These are phyloP conservation scores for Lasioglossum oenotherae DNA, from an alignment of 2,888 invertebrate genomes.

Conservation along the genomic window DNA sequence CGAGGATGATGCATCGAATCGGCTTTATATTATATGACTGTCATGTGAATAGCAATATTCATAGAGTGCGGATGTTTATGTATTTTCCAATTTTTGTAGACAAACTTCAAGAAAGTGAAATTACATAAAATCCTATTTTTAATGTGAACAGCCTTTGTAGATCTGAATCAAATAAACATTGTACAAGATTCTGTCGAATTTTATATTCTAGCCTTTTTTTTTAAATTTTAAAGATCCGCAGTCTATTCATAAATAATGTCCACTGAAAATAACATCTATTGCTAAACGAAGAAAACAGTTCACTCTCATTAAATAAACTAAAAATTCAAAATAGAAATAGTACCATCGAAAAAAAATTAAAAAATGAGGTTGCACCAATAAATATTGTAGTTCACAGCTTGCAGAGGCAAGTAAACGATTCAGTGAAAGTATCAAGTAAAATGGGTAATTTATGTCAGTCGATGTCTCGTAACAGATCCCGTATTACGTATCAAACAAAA, in stretches of 20 bases:
- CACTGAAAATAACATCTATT: neutral
- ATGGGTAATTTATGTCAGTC: neutral
- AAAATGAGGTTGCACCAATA: neutral
- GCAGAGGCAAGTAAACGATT: neutral
- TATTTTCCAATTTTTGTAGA: no score
- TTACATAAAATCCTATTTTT: no score
- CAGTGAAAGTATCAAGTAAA: neutral
- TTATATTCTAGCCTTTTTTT: no score
- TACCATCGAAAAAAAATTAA: neutral
- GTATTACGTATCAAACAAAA: neutral
- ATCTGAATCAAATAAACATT: no score
- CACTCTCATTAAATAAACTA: neutral
- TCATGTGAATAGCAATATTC: neutral
- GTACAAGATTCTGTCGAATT: no score
- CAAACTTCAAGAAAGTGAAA: no score
- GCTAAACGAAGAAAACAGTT: neutral
- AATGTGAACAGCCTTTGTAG: no score
- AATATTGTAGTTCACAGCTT: neutral
- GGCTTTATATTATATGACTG: neutral
- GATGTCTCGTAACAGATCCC: neutral
- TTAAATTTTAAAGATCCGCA: no score
- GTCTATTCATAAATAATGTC: neutral
- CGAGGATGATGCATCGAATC: neutral
- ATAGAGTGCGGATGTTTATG: neutral
- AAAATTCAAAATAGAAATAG: neutral